A percentile compares a stretch with the other conserved stretches of the same genome.
Conservation (phyloP, 92 coral and sea anemone genomes). For the Zoanthus solanderi region DNA sequence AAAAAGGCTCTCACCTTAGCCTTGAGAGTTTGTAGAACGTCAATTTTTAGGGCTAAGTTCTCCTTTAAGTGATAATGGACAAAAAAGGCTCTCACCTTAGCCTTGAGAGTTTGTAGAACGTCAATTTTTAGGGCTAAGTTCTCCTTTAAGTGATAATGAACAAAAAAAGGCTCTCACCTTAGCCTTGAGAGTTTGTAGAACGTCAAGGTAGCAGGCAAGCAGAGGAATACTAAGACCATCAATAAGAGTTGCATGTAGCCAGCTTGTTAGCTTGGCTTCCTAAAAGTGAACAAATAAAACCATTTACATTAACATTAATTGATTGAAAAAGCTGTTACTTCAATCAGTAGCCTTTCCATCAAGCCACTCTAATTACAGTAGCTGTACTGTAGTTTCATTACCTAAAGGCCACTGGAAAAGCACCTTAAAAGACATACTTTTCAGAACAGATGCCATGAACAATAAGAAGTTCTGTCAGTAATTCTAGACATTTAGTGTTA, state of each 20-base stretch:
- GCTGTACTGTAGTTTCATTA: no score
- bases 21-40: conserved; percentile 88
- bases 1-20: conserved; percentile 73
- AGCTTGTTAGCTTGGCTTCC: conserved; percentile 88
- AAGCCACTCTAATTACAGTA: no score
- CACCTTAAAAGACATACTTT: no score
- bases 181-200: conserved; percentile 90
- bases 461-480: no score
- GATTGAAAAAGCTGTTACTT: no score
- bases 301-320: not conserved
- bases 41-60: conserved; percentile 30
- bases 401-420: no score
- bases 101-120: conserved; percentile 87
- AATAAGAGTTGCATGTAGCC: conserved; percentile 93
- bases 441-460: no score
- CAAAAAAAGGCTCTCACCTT: conserved; percentile 61
- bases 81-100: conserved; percentile 70
- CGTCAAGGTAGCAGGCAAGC: conserved; percentile 91
- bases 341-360: no score
- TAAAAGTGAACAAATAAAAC: not conserved
- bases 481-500: no score
- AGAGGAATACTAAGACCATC: conserved; percentile 97
- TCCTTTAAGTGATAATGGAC: no score
- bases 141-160: no score
- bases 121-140: conserved; percentile 46